Percentiles rank a stretch among this genome's conserved stretches.
phyloP scores from a whole-genome alignment of 2,113 vertebrate genomes.

The Pyrgilauda ruficollis region DNA sequence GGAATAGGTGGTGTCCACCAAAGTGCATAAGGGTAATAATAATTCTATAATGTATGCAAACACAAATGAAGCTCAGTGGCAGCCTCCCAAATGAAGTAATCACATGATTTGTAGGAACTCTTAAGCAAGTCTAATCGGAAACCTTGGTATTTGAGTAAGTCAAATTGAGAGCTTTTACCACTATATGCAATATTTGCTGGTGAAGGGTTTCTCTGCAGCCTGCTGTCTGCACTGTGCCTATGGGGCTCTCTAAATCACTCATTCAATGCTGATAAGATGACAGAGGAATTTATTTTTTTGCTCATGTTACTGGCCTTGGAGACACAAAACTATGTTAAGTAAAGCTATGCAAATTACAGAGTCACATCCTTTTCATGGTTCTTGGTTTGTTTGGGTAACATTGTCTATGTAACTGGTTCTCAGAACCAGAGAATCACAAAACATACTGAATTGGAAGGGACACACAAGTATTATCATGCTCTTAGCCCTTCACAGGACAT shows the following conservation, averaged over 20 bases:
- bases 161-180: neutral
- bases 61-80: constrained; percentile 2
- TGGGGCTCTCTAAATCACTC: neutral
- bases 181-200: neutral
- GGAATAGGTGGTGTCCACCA: neutral
- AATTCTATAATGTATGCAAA: neutral
- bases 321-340: neutral
- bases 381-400: neutral
- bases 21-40: neutral
- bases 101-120: neutral
- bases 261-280: neutral
- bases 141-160: neutral
- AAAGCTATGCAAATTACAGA: rapidly evolving
- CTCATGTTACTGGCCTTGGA: neutral
- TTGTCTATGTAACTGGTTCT: neutral
- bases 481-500: neutral
- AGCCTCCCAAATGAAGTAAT: constrained; percentile 8
- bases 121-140: neutral
- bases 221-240: neutral
- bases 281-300: neutral
- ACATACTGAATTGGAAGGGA: neutral
- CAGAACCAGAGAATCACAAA: neutral
- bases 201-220: neutral
- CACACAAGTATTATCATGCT: no score
- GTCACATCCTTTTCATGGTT: neutral